Base-by-base conservation (phyloP, 2,888 invertebrate species). In the Ophioninae sp. region DNA sequence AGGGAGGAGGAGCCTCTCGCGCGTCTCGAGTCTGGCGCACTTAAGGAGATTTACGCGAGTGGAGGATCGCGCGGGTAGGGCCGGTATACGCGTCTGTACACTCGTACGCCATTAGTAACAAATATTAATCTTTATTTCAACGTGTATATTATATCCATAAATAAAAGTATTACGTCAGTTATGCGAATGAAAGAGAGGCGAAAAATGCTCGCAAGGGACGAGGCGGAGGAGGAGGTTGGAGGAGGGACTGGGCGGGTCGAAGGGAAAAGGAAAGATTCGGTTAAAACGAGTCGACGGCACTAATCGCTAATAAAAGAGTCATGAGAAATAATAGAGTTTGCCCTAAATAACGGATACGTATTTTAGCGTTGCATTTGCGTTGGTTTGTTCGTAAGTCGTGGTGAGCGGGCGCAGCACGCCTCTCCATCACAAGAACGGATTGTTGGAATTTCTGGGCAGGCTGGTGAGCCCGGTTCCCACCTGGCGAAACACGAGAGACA, bases 351-450 rank as follows among this genome's bases (percentile, higher is more conserved):
- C 83, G 76, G 84, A 91, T 90, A 90, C 88, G 87, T 90, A 90
- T 87, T 90, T 89, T 86, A 88, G 87, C 87, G 88, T 90, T 88
- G 87, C 87, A 88, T 88, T 88, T 87, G 89, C 58, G 51, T 90
- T 78, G 44, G 65, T 84, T 83, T 88, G 90, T 91, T 91, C 89
- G 87, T 88, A 88, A 88, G 87, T 88, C 88, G 80, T 85, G 88
- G 87, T 84, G 72, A 75, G 58, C 87, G 30, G 88, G 88, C 84
- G 72, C 78, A 51, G 87, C 85, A 87, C 58, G 85, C 81, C 87
- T 84, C 85, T 88, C 86, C 85, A 92, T 94, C 94, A 95, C 94
- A 95, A 94, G 91, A 95, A 95, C 64, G 95, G 95, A 90, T 95
- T 95, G 92, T 94, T 95, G 82, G 94, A 94, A 91, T 93, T 94